Percentiles rank a stretch among this genome's conserved stretches.
Evolutionary conservation across 2,797 vertebrate species (phyloP).

Genomic region (Rhinella marina): DNA sequence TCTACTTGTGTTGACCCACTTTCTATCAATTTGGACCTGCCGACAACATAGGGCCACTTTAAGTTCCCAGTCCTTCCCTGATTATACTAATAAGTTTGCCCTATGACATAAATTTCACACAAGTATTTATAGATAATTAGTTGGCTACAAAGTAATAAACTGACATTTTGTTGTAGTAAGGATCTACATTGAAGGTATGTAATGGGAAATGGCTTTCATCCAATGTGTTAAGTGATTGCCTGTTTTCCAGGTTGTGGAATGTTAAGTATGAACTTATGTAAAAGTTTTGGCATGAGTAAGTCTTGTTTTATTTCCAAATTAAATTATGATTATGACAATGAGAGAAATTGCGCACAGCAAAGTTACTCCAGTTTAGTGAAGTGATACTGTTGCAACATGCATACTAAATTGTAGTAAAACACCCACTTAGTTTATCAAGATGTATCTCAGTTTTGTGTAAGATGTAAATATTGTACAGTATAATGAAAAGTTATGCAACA

Average conservation of each 20-base stretch:
- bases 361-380: constrained; percentile 24
- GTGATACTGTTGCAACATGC: neutral
- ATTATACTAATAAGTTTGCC: neutral
- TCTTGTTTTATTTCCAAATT: constrained; percentile 19
- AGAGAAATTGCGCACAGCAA: neutral
- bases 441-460: neutral
- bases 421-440: neutral
- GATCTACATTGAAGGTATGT: neutral
- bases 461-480: neutral
- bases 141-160: constrained; percentile 5
- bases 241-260: constrained; percentile 57
- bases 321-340: constrained; percentile 18
- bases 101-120: neutral
- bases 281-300: constrained; percentile 40
- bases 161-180: neutral
- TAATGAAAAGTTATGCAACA: neutral
- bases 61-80: too few species aligned
- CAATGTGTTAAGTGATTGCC: constrained; percentile 36
- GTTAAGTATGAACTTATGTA: constrained; percentile 48
- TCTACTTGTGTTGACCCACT: too few species aligned
- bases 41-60: too few species aligned
- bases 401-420: neutral
- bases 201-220: constrained; percentile 51
- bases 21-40: too few species aligned
- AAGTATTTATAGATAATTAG: constrained; percentile 10